These are phyloP conservation scores for Chromoteleia sp. DNA, from an alignment of 2,888 invertebrate species.

Conservation along the genomic window DNA sequence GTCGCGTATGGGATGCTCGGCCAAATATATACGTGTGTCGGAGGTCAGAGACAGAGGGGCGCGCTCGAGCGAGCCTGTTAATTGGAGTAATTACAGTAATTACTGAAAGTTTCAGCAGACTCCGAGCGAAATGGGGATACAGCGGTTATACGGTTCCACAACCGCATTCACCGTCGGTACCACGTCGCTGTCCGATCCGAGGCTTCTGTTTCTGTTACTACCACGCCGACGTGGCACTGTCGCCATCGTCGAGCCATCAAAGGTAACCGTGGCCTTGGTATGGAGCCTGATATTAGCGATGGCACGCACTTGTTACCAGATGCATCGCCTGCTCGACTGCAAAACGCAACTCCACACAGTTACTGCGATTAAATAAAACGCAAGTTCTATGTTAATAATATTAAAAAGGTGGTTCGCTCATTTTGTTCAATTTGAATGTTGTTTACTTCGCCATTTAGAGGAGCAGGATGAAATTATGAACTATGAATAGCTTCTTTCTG, in stretches of 20 bases:
- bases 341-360: conserved; percentile 23
- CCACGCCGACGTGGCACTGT: conserved; percentile 53
- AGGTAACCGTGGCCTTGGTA: conserved; percentile 63
- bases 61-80: conserved; percentile 84
- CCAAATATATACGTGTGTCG: conserved; percentile 68
- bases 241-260: conserved; percentile 61
- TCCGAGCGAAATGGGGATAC: conserved; percentile 68
- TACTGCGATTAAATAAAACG: conserved; percentile 24
- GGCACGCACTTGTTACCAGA: conserved; percentile 73
- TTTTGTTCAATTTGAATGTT: not conserved
- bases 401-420: conserved; percentile 1
- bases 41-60: conserved; percentile 78
- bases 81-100: conserved; percentile 85
- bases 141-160: conserved; percentile 77
- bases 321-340: conserved; percentile 34
- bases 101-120: conserved; percentile 84
- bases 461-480: not conserved
- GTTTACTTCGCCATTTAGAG: not conserved
- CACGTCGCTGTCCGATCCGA: conserved; percentile 64
- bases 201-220: conserved; percentile 66
- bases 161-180: conserved; percentile 74
- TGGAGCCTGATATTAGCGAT: conserved; percentile 80
- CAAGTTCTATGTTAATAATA: conserved; percentile 7
- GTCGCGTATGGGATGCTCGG: conserved; percentile 59
- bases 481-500: not conserved